These are phyloP conservation scores for Drosophila pegasa DNA, from an alignment of 2,888 invertebrate genomes.

Conservation along the genomic window DNA sequence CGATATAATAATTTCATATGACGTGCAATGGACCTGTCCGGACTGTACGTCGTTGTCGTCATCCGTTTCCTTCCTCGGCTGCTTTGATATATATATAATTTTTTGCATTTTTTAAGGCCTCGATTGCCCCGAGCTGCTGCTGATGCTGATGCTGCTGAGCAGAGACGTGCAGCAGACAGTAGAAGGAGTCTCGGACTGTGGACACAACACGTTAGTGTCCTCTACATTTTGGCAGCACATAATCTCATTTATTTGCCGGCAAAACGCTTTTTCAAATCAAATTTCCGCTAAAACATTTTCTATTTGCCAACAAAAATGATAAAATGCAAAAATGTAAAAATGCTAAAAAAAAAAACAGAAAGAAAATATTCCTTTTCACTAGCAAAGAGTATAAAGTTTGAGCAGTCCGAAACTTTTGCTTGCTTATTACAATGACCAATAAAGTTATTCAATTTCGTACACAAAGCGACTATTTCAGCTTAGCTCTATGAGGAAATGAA, in stretches of 20 bases:
- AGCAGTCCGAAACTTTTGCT: constrained; percentile 13
- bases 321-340: constrained; percentile 49
- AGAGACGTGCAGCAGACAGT: constrained; percentile 18
- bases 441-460: constrained; percentile 21
- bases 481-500: background rate
- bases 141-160: constrained; percentile 1
- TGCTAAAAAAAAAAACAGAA: constrained; percentile 1
- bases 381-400: constrained; percentile 12
- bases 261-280: constrained; percentile 83
- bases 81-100: constrained; percentile 81
- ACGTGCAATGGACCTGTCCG: constrained; percentile 67
- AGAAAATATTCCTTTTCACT: constrained; percentile 18
- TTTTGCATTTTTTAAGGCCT: constrained; percentile 80
- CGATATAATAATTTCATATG: constrained; percentile 81
- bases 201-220: constrained; percentile 57
- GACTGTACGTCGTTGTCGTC: constrained; percentile 33
- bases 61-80: constrained; percentile 54
- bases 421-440: constrained; percentile 8
- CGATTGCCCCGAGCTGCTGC: constrained; percentile 65
- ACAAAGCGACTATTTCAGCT: constrained; percentile 8
- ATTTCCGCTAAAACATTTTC: constrained; percentile 82
- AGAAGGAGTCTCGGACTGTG: constrained; percentile 14
- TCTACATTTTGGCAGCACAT: constrained; percentile 78
- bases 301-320: constrained; percentile 58
- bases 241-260: constrained; percentile 83